Evolutionary conservation across 2,888 invertebrate species (phyloP).

Genomic region (Nephrotoma appendiculata): DNA sequence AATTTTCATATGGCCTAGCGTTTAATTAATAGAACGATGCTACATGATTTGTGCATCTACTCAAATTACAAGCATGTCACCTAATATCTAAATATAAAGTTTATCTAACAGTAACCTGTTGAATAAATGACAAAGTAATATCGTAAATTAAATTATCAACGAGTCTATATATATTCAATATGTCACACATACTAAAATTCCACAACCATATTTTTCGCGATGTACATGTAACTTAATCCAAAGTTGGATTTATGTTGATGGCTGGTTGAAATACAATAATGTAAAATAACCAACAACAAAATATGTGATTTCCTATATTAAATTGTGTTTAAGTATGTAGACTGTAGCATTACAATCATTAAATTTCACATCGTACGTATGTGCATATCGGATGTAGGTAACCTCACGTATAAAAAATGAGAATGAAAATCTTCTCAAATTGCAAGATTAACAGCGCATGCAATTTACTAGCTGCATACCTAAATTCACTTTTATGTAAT

Average conservation of each 20-base stretch:
- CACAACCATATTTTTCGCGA: background rate
- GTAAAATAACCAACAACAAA: background rate
- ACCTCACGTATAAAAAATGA: background rate
- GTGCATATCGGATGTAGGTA: background rate
- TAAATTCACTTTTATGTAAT: background rate
- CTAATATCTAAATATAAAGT: too few species aligned
- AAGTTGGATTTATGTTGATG: background rate
- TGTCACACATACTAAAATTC: background rate
- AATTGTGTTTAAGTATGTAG: background rate
- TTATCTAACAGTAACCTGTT: too few species aligned
- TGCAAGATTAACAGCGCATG: background rate
- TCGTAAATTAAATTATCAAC: too few species aligned
- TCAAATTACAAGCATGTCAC: too few species aligned
- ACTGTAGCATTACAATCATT: background rate
- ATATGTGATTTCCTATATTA: background rate
- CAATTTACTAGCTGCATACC: background rate
- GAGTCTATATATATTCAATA: too few species aligned
- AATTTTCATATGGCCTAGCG: too few species aligned
- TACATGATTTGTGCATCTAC: too few species aligned
- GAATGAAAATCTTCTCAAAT: background rate
- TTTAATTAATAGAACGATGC: too few species aligned
- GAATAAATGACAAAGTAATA: too few species aligned
- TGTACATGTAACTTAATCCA: background rate
- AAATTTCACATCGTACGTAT: background rate
- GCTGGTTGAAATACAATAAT: background rate